Evolutionary conservation across 2,797 vertebrate species (phyloP).

Genomic region (Ispidina picta): DNA sequence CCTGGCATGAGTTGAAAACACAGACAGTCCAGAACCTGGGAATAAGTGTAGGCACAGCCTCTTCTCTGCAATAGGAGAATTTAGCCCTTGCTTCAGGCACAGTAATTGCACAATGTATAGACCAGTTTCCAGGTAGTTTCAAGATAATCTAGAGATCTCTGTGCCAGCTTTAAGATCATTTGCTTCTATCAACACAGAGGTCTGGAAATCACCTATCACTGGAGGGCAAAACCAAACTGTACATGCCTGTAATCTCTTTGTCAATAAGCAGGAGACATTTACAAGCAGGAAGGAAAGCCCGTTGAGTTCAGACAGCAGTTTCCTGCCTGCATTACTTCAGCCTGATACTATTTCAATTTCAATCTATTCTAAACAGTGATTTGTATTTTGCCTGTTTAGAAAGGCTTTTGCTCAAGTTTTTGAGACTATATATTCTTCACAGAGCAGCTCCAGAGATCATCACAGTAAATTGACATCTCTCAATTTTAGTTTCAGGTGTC

Average conservation of each 20-base stretch:
- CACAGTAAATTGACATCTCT: not conserved
- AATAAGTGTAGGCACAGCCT: not conserved
- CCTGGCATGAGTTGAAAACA: constrained; percentile 3
- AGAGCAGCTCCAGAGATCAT: not conserved
- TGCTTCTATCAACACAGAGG: not conserved
- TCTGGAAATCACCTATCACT: constrained; percentile 56
- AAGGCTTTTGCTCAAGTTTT: constrained; percentile 57
- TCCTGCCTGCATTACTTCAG: constrained; percentile 75
- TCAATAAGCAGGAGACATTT: constrained; percentile 68
- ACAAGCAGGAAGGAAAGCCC: constrained; percentile 79
- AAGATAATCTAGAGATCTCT: not conserved
- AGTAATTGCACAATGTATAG: not conserved
- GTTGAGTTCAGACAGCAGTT: constrained; percentile 72
- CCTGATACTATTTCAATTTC: constrained; percentile 71
- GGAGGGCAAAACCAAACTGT: constrained; percentile 66
- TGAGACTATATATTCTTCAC: constrained; percentile 6
- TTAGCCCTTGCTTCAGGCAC: not conserved
- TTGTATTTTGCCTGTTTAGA: constrained; percentile 57
- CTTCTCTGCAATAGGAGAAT: not conserved
- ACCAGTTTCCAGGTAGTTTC: not conserved
- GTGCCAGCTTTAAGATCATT: not conserved
- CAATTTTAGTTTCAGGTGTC: not conserved
- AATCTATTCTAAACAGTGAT: constrained; percentile 66
- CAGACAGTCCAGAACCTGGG: not conserved
- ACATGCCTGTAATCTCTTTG: constrained; percentile 60